phyloP scores from a whole-genome alignment of 2,797 vertebrate genomes.

The Sternotherus odoratus region DNA sequence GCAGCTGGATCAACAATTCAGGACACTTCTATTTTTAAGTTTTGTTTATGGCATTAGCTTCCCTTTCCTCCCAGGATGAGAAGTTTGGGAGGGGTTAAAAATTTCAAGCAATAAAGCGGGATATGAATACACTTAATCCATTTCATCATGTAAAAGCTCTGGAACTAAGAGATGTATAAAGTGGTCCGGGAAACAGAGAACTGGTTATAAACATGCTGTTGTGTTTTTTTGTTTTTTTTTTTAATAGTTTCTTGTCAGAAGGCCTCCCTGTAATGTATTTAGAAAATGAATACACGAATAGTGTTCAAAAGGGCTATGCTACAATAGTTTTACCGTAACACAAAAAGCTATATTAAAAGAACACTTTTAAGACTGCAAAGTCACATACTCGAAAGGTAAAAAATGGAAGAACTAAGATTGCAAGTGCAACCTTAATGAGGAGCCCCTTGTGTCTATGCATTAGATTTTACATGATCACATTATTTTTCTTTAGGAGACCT shows the following conservation, averaged over 20 bases:
- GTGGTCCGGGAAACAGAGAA: not conserved
- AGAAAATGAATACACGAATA: not conserved
- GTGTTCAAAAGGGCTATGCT: not conserved
- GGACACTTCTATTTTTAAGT: not conserved
- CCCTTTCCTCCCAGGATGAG: not conserved
- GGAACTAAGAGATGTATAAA: not conserved
- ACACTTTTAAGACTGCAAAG: not conserved
- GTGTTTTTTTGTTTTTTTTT: not conserved
- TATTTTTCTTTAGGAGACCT: not conserved
- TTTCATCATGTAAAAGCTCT: not conserved
- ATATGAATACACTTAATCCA: not conserved
- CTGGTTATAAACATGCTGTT: not conserved
- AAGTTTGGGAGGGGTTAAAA: not conserved
- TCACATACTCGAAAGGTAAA: not conserved
- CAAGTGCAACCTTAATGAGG: not conserved
- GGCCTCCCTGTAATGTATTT: not conserved
- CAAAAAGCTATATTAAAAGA: not conserved
- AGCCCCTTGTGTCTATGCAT: not conserved
- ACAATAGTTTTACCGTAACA: not conserved
- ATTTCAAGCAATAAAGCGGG: not conserved
- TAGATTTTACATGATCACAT: not conserved
- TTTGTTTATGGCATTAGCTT: not conserved
- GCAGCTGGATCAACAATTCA: not conserved
- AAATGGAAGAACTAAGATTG: not conserved
- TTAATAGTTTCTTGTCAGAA: not conserved